phyloP scores from a whole-genome alignment of 2,797 vertebrate species.

The Sphenodon punctatus region DNA sequence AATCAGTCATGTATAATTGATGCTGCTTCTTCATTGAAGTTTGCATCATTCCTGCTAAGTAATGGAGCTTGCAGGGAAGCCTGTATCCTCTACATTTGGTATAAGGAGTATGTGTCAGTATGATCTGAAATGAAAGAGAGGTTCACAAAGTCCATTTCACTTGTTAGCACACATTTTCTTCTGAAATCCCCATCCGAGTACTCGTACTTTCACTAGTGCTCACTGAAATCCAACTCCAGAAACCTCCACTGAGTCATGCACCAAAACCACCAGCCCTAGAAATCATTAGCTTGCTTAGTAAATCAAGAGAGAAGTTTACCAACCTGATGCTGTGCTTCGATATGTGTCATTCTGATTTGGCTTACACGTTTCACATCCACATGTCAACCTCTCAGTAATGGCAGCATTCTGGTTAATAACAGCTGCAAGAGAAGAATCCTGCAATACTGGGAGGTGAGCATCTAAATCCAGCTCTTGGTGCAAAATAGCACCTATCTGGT shows the following conservation, averaged over 20 bases:
- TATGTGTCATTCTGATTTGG: not conserved
- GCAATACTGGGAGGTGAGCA: not conserved
- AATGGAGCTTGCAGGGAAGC: not conserved
- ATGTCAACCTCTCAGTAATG: not conserved
- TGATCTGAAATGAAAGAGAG: not conserved
- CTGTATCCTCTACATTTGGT: not conserved
- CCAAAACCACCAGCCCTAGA: not conserved
- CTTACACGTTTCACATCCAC: not conserved
- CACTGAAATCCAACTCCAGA: not conserved
- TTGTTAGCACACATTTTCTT: not conserved
- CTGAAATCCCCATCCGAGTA: not conserved
- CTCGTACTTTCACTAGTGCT: not conserved
- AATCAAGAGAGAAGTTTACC: not conserved
- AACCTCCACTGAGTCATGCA: not conserved
- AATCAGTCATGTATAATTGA: slow-evolving; percentile 16
- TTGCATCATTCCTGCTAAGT: slow-evolving; percentile 20
- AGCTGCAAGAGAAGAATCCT: not conserved
- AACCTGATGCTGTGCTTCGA: not conserved
- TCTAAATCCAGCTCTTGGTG: slow-evolving; percentile 1
- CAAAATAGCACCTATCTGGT: not conserved
- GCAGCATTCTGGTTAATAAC: not conserved
- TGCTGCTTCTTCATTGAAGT: not conserved
- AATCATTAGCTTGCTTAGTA: not conserved
- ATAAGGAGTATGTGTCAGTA: not conserved
- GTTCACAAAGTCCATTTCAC: not conserved